Evolutionary conservation across 1,140 invertebrate species (phyloP).

Genomic region (Zaprionus inermis): DNA sequence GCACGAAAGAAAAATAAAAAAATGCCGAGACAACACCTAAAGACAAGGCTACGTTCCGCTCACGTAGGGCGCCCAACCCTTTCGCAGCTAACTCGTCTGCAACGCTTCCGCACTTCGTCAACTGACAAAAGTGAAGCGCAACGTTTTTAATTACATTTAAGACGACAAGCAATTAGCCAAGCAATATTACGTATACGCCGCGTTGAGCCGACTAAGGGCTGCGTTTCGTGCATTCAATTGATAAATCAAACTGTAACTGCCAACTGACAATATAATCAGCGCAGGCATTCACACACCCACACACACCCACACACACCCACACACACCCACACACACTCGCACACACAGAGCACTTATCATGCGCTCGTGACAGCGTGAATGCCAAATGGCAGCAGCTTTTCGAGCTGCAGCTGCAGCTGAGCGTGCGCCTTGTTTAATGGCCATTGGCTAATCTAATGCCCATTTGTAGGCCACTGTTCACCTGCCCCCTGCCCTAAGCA

Average conservation of each 20-base stretch:
- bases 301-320: constrained; percentile 17
- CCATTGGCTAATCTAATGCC: constrained; percentile 66
- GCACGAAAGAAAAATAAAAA: not conserved
- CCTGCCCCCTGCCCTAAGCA: not conserved
- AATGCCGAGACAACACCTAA: not conserved
- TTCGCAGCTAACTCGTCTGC: constrained; percentile 50
- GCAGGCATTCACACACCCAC: constrained; percentile 6
- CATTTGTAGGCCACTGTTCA: constrained; percentile 33
- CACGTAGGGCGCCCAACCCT: constrained; percentile 3
- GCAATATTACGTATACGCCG: constrained; percentile 53
- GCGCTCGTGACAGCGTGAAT: constrained; percentile 38
- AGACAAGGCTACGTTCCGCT: not conserved
- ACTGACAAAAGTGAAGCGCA: constrained; percentile 28
- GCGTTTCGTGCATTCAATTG: constrained; percentile 17
- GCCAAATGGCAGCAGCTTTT: constrained; percentile 50
- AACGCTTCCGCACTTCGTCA: constrained; percentile 39
- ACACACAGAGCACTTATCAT: constrained; percentile 53
- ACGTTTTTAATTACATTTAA: constrained; percentile 65
- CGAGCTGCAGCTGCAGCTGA: constrained; percentile 25
- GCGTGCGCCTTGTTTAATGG: constrained; percentile 64
- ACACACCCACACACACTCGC: constrained; percentile 2
- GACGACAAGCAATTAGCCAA: constrained; percentile 51
- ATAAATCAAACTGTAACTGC: constrained; percentile 62
- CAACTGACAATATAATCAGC: constrained; percentile 52
- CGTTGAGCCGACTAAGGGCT: constrained; percentile 26